Conservation (phyloP, 2,888 invertebrate genomes). For the Acleris cristana region DNA sequence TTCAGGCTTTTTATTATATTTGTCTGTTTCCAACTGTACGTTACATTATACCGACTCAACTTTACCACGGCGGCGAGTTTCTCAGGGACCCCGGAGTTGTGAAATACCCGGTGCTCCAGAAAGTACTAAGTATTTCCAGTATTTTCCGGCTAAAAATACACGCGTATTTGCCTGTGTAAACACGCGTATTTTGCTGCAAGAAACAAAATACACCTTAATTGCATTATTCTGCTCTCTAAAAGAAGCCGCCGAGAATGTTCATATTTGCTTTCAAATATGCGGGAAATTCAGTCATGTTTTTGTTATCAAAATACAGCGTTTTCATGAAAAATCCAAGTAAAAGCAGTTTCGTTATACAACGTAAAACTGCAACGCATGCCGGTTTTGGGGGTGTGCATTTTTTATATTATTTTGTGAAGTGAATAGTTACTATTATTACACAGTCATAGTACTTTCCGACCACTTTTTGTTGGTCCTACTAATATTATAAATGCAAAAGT, state of each 20-base stretch:
- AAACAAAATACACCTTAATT: constrained; percentile 20
- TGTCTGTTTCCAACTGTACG: constrained; percentile 18
- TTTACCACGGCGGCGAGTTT: constrained; percentile 21
- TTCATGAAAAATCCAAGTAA: too few species aligned
- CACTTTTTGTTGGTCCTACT: too few species aligned
- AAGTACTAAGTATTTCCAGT: constrained; percentile 22
- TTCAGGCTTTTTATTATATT: background rate
- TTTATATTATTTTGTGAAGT: too few species aligned
- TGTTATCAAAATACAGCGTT: background rate
- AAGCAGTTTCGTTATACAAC: too few species aligned
- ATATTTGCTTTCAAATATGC: constrained; percentile 18
- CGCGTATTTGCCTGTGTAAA: constrained; percentile 9
- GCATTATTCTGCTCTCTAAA: constrained; percentile 29
- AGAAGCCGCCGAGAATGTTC: constrained; percentile 22
- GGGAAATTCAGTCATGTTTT: constrained; percentile 12
- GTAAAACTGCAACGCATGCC: too few species aligned
- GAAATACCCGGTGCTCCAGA: constrained; percentile 2
- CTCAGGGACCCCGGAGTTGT: constrained; percentile 12
- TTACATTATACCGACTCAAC: constrained; percentile 25
- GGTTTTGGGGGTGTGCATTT: too few species aligned
- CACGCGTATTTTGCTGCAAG: constrained; percentile 15
- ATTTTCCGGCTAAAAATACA: constrained; percentile 10
- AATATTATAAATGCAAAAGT: too few species aligned
- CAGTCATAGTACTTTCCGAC: too few species aligned
- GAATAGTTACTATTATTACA: too few species aligned